Evolutionary conservation across 2,113 vertebrate species (phyloP).

Genomic region (Chionis minor): DNA sequence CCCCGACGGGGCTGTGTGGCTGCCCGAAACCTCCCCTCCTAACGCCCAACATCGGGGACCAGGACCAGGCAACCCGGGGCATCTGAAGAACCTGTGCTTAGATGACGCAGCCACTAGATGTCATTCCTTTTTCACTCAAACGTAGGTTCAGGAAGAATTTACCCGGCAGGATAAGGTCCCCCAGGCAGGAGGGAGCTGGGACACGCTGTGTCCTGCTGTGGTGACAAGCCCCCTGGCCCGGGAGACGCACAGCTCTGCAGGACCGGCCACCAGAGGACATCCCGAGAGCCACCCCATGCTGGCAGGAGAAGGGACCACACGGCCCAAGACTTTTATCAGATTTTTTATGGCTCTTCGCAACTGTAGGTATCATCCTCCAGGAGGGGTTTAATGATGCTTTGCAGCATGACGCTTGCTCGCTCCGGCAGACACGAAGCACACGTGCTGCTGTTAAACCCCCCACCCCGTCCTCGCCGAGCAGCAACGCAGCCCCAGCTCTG

Average conservation of each 20-base stretch:
- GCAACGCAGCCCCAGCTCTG: background rate
- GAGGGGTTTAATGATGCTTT: background rate
- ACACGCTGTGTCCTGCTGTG: background rate
- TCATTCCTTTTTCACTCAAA: constrained; percentile 60
- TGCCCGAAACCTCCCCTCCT: background rate
- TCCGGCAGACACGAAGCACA: accelerated
- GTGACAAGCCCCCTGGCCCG: background rate
- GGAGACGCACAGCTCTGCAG: background rate
- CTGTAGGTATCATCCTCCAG: accelerated
- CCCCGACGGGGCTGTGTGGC: accelerated
- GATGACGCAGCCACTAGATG: constrained; percentile 57
- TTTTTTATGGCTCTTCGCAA: background rate
- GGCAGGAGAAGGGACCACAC: background rate
- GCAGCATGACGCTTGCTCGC: background rate
- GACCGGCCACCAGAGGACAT: background rate
- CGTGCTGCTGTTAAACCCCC: accelerated
- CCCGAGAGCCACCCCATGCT: background rate
- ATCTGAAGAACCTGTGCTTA: background rate
- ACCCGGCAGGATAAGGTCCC: background rate
- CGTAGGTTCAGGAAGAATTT: background rate
- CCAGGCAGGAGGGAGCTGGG: background rate
- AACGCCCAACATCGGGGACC: background rate
- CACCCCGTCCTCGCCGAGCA: background rate
- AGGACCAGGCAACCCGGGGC: background rate
- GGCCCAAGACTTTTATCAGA: background rate